Base-by-base conservation (phyloP, 2,797 vertebrate species). In the Anisognathus igniventris region DNA sequence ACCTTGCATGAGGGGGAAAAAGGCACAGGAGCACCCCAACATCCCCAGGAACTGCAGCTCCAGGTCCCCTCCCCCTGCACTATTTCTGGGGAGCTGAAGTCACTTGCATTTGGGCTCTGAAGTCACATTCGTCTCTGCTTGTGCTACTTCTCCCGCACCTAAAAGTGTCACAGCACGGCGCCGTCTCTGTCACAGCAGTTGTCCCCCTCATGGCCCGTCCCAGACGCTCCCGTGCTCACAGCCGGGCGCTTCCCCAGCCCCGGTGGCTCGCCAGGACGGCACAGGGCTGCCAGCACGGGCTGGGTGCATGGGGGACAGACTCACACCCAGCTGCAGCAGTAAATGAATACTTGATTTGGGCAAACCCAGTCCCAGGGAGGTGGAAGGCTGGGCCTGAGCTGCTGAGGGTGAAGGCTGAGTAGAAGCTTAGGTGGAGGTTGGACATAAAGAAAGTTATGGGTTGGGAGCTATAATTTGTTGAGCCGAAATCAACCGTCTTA, bases 1-100 rank as follows among this genome's bases (percentile, higher is more conserved):
- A 45, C 56, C n/a, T 37, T 14, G 10, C 5, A 0, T 0, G 3
- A 8, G 13, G 23, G 23, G 19, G 19, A 4, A 44, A n/a, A 39
- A 35, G 42, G 22, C 30, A 7, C 6, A 1, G 58, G 11, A 90
- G n/a, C 11, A 6, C 13, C 57, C n/a, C 4, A 1, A 23, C 39
- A 79, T 56, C 10, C 9, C 40, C 33, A 20, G 35, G 31, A 77
- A 9, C 20, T 2, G 16, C 66, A 35, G 64, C 51, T 51, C 31
- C 48, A 31, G 23, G 20, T 16, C 19, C 31, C 35, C 44, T 37
- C 33, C 31, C 20, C 60, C 75, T 57, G 72, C 44, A 10, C 42
- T 84, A 15, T 78, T 86, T 78, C 24, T 54, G 44, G 51, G 37
- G 60, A 91, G 80, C 65, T 93, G 88, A 78, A 93, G 57, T 53